Evolutionary conservation across 2,113 vertebrate genomes (phyloP).

Genomic region (Thunnus thynnus): DNA sequence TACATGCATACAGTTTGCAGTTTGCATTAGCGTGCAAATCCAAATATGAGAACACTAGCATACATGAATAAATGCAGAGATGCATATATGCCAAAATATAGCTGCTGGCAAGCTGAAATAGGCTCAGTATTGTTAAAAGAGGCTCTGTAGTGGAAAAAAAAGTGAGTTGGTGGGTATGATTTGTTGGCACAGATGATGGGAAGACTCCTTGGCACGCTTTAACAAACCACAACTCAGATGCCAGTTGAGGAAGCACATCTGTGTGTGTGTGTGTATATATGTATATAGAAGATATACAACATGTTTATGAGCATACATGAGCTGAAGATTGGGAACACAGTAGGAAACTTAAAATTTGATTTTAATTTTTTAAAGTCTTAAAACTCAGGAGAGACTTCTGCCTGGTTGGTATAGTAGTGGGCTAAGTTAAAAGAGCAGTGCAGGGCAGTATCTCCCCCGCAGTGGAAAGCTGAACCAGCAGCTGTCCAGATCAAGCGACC

Average conservation of each 20-base stretch:
- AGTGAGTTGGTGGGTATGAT: conserved; percentile 4
- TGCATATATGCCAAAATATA: not conserved
- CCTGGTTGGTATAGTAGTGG: not conserved
- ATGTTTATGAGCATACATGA: conserved; percentile 13
- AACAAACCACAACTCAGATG: conserved; percentile 7
- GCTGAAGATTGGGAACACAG: conserved; percentile 1
- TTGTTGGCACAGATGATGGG: conserved; percentile 44
- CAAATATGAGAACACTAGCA: conserved; percentile 1
- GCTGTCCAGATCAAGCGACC: conserved; percentile 39
- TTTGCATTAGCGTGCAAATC: not conserved
- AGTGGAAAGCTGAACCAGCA: conserved; percentile 34
- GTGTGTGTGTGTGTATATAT: conserved; percentile 9
- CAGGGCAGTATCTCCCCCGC: not conserved
- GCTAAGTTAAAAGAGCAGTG: conserved; percentile 10
- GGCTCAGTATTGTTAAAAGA: conserved; percentile 28
- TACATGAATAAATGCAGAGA: conserved; percentile 24
- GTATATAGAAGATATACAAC: not conserved
- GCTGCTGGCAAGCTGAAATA: conserved; percentile 4
- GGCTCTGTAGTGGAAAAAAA: not conserved
- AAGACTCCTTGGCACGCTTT: conserved; percentile 26
- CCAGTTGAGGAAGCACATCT: conserved; percentile 37
- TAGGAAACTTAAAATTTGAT: not conserved
- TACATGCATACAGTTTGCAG: not conserved
- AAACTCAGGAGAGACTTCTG: conserved; percentile 2
- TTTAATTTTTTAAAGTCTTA: not conserved